phyloP scores from a whole-genome alignment of 1,140 invertebrate species.

The Heterodera schachtii region DNA sequence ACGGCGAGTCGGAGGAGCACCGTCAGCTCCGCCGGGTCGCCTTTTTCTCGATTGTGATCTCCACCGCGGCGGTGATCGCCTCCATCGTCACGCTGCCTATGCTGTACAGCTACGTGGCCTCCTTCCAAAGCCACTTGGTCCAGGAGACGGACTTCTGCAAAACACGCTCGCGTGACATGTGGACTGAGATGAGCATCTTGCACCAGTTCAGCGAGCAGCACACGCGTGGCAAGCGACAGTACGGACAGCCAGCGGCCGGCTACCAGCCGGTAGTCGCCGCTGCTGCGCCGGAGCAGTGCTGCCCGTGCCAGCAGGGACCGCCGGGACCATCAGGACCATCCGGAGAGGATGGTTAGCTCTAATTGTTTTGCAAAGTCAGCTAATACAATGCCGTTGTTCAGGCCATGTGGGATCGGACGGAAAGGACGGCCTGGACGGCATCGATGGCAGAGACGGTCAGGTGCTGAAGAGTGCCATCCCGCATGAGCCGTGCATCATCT shows the following conservation, averaged over 20 bases:
- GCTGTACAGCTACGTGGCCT: constrained; percentile 65
- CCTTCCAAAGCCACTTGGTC: constrained; percentile 62
- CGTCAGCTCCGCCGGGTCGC: constrained; percentile 61
- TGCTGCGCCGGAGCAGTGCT: constrained; percentile 47
- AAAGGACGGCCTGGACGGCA: constrained; percentile 55
- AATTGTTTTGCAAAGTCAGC: not conserved
- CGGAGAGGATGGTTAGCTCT: constrained; percentile 50
- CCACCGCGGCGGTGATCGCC: constrained; percentile 56
- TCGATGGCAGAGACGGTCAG: constrained; percentile 51
- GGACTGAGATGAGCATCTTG: constrained; percentile 63
- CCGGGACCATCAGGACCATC: constrained; percentile 55
- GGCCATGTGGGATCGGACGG: constrained; percentile 40
- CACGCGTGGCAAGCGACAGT: constrained; percentile 53
- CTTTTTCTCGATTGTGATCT: constrained; percentile 57
- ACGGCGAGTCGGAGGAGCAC: constrained; percentile 50
- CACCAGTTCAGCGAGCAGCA: constrained; percentile 33
- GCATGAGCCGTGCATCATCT: constrained; percentile 64
- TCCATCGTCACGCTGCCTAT: constrained; percentile 63
- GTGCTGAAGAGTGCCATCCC: constrained; percentile 54
- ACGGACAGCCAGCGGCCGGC: constrained; percentile 40
- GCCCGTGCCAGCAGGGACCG: constrained; percentile 61
- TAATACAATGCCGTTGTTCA: not conserved
- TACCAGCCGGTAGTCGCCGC: constrained; percentile 47
- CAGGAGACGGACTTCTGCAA: constrained; percentile 65
- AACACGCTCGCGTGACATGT: constrained; percentile 64